Conservation (phyloP, 2,113 vertebrate genomes). For the Chunga burmeisteri region DNA sequence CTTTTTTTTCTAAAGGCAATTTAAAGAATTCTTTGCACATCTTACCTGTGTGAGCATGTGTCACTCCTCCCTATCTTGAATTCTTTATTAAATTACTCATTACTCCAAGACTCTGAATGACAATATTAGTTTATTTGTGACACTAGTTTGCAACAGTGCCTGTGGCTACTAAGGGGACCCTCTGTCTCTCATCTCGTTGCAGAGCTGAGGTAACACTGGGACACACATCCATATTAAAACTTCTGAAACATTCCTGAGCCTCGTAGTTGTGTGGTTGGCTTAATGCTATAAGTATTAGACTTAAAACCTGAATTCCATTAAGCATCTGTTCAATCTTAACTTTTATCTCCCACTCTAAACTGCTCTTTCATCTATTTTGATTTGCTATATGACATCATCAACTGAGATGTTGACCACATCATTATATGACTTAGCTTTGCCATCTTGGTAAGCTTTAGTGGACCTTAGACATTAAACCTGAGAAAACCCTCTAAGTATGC, state of each 20-base stretch:
- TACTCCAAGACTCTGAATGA: not conserved
- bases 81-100: not conserved
- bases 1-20: not conserved
- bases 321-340: not conserved
- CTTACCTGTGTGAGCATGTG: not conserved
- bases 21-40: not conserved
- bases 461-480: not conserved
- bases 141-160: not conserved
- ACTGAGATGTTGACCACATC: not conserved
- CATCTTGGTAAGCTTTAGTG: not conserved
- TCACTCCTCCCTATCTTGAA: not conserved
- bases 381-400: not conserved
- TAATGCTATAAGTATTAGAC: not conserved
- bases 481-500: not conserved
- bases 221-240: not conserved
- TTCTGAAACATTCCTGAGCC: not conserved
- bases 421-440: not conserved
- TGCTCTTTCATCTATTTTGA: not conserved
- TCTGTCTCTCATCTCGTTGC: not conserved
- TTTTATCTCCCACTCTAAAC: not conserved
- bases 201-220: not conserved
- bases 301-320: not conserved
- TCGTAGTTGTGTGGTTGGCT: not conserved
- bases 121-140: not conserved
- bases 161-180: not conserved